Conservation (phyloP, 35 echinoderm and acorn worm species). For the Eucidaris tribuloides region DNA sequence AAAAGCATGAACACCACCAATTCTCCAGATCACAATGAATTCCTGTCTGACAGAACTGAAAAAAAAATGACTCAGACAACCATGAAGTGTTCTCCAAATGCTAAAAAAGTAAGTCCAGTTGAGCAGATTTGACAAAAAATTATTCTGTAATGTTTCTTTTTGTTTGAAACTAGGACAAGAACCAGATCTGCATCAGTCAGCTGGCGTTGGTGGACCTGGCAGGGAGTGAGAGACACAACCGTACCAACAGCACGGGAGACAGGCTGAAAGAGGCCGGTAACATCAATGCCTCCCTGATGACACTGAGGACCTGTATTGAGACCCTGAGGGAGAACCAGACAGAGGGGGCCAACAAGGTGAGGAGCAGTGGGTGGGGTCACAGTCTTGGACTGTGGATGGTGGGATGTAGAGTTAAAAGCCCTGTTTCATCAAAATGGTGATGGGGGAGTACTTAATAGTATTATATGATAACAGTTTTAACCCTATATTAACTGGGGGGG, state of each 20-base stretch:
- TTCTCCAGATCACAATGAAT: no score
- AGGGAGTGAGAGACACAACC: constrained; percentile 84
- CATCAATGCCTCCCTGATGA: constrained; percentile 98
- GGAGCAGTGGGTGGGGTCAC: no score
- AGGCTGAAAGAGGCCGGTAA: constrained; percentile 82
- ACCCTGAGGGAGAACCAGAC: constrained; percentile 86
- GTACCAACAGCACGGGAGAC: constrained; percentile 91
- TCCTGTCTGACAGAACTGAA: no score
- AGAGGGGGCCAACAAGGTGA: constrained; percentile 73
- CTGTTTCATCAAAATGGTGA: no score
- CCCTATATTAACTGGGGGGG: no score
- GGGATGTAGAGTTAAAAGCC: no score
- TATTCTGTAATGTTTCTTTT: not conserved
- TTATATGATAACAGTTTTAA: no score
- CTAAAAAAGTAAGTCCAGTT: not conserved
- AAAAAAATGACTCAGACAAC: not conserved
- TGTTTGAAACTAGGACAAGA: constrained; percentile 66
- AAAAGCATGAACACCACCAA: no score
- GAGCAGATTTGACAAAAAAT: not conserved
- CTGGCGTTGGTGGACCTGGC: constrained; percentile 88
- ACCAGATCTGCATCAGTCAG: constrained; percentile 66
- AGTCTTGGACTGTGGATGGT: no score
- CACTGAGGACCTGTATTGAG: constrained; percentile 88
- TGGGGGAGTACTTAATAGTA: no score
- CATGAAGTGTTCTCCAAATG: not conserved